Conservation (phyloP, 2,797 vertebrate genomes). For the Hylomyscus alleni region DNA sequence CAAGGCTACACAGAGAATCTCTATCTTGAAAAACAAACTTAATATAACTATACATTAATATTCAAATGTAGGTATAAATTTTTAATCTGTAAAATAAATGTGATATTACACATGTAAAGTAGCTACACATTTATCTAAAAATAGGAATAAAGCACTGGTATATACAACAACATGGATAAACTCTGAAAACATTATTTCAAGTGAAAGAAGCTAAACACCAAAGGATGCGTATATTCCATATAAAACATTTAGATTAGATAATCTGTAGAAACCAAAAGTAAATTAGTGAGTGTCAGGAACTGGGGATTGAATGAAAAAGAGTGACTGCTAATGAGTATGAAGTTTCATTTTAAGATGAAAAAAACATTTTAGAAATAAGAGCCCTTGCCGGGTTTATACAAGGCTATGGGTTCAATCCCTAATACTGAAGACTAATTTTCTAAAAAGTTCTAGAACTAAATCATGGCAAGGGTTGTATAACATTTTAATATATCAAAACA, state of each 20-base stretch:
- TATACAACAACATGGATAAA: constrained; percentile 26
- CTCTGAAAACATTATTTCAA: constrained; percentile 38
- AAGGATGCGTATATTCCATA: constrained; percentile 6
- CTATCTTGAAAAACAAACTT: neutral
- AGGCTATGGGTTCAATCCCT: neutral
- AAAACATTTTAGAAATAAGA: constrained; percentile 44
- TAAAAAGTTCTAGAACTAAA: neutral
- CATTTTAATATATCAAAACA: constrained; percentile 40
- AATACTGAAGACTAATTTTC: neutral
- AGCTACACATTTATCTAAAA: constrained; percentile 15
- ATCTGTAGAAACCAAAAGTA: neutral
- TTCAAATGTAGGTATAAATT: constrained; percentile 12
- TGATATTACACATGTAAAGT: constrained; percentile 39
- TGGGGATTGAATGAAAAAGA: neutral
- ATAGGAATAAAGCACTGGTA: constrained; percentile 9
- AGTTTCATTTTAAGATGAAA: constrained; percentile 50
- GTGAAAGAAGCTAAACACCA: constrained; percentile 22
- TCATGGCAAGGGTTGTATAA: neutral
- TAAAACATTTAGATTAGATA: constrained; percentile 16
- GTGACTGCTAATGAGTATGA: neutral
- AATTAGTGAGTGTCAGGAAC: neutral
- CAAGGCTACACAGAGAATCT: neutral
- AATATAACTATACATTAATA: constrained; percentile 58
- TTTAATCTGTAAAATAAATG: constrained; percentile 40
- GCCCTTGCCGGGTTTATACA: neutral